Evolutionary conservation across 2,797 vertebrate genomes (phyloP).

Genomic region (Scyliorhinus canicula): DNA sequence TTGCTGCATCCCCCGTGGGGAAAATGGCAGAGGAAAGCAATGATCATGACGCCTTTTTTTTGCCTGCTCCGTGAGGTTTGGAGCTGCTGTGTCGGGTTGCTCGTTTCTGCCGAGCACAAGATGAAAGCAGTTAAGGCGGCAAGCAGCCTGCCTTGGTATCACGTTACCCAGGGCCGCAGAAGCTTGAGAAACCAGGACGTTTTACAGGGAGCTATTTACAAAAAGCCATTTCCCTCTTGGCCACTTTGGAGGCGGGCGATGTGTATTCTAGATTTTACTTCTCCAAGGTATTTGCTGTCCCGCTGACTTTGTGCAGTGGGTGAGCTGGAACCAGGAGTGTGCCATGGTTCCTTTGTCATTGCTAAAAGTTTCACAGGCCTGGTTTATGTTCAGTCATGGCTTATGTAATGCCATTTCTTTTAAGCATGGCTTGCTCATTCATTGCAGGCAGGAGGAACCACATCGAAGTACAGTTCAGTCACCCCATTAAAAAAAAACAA

Average conservation of each 20-base stretch:
- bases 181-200: background rate
- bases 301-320: background rate
- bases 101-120: background rate
- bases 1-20: background rate
- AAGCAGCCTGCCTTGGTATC: background rate
- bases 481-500: background rate
- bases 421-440: background rate
- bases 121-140: background rate
- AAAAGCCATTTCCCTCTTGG: background rate
- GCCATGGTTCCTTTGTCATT: background rate
- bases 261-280: background rate
- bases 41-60: constrained; percentile 9
- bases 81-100: background rate
- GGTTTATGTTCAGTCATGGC: background rate
- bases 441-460: background rate
- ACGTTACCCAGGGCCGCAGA: background rate
- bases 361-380: background rate
- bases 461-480: too few relatives aligned
- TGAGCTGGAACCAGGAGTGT: background rate
- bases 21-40: constrained; percentile 30
- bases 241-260: background rate
- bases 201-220: too few relatives aligned
- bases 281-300: background rate
- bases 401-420: background rate
- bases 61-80: background rate